Conservation (phyloP, 1,140 invertebrate species). For the Drosophila sp. region DNA sequence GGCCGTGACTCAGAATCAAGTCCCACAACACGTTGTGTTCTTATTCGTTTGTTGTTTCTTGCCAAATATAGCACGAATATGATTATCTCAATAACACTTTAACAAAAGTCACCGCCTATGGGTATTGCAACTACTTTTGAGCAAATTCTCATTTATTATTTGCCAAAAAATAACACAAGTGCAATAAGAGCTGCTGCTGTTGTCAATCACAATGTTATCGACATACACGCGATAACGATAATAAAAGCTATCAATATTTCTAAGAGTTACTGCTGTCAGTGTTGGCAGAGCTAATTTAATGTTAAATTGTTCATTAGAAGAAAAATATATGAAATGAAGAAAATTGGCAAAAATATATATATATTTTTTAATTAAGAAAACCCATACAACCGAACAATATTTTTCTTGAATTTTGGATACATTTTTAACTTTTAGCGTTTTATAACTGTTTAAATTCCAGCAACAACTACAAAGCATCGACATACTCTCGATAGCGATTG, state of each 20-base stretch:
- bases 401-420: no score
- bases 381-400: no score
- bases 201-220: conserved; percentile 19
- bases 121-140: conserved; percentile 7
- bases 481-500: not conserved
- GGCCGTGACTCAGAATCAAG: conserved; percentile 37
- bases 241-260: no score
- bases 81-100: not conserved
- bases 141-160: conserved; percentile 44
- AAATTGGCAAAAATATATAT: no score
- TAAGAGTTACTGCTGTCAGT: not conserved
- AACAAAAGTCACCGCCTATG: not conserved
- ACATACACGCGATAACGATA: conserved; percentile 17
- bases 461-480: no score
- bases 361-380: no score
- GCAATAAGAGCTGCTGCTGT: conserved; percentile 40
- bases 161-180: conserved; percentile 12
- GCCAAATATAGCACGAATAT: not conserved
- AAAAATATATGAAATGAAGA: no score
- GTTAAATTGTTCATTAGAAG: no score
- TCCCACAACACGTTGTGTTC: conserved; percentile 27
- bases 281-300: no score
- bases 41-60: conserved; percentile 6
- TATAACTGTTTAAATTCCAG: no score
- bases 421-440: no score